Evolutionary conservation across 2,797 vertebrate species (phyloP).

Genomic region (Macroramphosus scolopax): DNA sequence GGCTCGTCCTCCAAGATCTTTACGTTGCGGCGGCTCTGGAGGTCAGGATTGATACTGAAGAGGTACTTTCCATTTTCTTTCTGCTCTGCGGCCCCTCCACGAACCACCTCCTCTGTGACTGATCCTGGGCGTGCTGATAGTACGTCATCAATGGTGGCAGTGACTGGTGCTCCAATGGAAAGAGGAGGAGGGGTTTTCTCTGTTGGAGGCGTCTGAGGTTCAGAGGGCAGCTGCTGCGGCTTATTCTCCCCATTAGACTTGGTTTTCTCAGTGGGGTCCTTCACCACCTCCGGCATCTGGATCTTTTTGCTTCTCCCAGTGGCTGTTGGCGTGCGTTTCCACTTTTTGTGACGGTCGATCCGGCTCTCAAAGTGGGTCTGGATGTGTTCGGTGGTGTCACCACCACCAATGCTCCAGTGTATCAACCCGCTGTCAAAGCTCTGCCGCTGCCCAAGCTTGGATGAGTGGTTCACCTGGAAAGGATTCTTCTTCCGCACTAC

Average conservation of each 20-base stretch:
- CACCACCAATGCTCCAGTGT: conserved; percentile 97
- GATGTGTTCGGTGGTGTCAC: conserved; percentile 98
- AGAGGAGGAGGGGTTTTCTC: conserved; percentile 42
- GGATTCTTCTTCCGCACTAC: conserved; percentile 92
- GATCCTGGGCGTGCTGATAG: conserved; percentile 85
- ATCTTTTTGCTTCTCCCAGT: conserved; percentile 62
- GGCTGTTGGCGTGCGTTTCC: conserved; percentile 71
- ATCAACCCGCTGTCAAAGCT: conserved; percentile 94
- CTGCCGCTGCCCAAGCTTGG: conserved; percentile 89
- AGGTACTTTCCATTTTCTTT: conserved; percentile 87
- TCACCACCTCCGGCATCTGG: conserved; percentile 11
- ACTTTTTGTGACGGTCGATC: conserved; percentile 77
- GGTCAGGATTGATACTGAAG: conserved; percentile 84
- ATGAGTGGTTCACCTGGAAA: conserved; percentile 85
- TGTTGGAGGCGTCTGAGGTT: conserved; percentile 36
- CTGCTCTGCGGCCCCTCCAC: conserved; percentile 74
- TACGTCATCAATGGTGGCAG: conserved; percentile 89
- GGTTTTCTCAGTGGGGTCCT: conserved; percentile 44
- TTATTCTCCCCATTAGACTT: conserved; percentile 47
- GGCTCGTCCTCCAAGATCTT: conserved; percentile 96
- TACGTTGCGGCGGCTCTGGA: conserved; percentile 84
- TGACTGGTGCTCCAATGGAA: conserved; percentile 68
- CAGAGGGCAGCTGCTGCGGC: conserved; percentile 36
- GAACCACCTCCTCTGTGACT: conserved; percentile 85
- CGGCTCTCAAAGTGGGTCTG: conserved; percentile 97